Evolutionary conservation across 2,113 vertebrate species (phyloP).

Genomic region (Leiothrix lutea): DNA sequence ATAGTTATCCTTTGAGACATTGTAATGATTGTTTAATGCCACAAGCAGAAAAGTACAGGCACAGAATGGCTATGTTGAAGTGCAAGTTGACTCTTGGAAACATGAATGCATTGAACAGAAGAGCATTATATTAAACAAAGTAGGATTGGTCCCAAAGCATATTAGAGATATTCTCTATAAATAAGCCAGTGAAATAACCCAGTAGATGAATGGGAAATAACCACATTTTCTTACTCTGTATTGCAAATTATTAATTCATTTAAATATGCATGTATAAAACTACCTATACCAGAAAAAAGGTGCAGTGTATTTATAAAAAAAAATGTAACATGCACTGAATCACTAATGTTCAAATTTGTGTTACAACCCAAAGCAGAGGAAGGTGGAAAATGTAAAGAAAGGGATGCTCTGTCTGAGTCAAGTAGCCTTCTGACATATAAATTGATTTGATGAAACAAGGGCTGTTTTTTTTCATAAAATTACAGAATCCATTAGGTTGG

Average conservation of each 20-base stretch:
- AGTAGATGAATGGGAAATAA: not conserved
- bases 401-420: not conserved
- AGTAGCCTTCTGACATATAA: not conserved
- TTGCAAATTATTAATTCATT: not conserved
- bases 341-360: not conserved
- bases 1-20: not conserved
- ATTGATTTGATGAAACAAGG: not conserved
- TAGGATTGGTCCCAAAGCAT: not conserved
- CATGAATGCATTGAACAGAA: not conserved
- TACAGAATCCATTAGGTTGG: not conserved
- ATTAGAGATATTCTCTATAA: not conserved
- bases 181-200: not conserved
- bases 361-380: not conserved
- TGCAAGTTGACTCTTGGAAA: not conserved
- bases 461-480: not conserved
- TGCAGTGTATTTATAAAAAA: not conserved
- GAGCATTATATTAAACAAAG: not conserved
- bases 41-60: not conserved
- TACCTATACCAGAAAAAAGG: not conserved
- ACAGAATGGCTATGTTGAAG: not conserved
- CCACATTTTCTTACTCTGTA: not conserved
- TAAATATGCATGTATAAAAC: not conserved
- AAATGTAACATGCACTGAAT: not conserved
- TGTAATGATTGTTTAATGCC: not conserved
- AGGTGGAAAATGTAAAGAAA: not conserved